Base-by-base conservation (phyloP, 1,140 invertebrate species). In the Galendromus occidentalis region DNA sequence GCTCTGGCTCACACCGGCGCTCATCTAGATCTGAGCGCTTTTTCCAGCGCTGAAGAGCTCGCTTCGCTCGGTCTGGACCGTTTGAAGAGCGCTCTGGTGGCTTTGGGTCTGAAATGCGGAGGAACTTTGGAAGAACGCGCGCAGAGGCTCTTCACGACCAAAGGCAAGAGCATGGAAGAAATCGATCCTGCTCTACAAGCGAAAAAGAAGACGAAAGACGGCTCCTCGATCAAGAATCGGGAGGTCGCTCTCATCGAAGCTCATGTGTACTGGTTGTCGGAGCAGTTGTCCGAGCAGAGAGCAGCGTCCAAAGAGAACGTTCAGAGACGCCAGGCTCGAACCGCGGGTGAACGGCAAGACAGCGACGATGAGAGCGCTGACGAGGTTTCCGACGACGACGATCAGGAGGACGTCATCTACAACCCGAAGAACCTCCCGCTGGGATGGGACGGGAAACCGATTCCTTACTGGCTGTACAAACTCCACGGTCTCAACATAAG, bases 391-490 rank as follows among this genome's bases (percentile, higher is more conserved):
- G 76, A 79, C 51, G 83, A 88, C 70, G 79, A 81, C 44, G 91
- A 93, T 69, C 87, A 89, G 55, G 87, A 91, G 74, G 88, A 90
- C 70, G 88, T 97, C 44, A 92, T 94, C 0, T 98, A 98, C 75
- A 99, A 99, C 80, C 96, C 96, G 0, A 99, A 99, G 78, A 98
- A 98, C 79, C 76, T 99, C 39, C 96, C 96, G 1, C 80, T 98
- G 0, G 96, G 95, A 6, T 99, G 95, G 95, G 96, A 99, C 79
- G 96, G 95, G 55, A 99, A 99, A 80, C 93, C 93, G 0, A 97
- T 97, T 73, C 96, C 96, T 0, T 99, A 99, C 76, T 99, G 96
- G 95, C 76, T 98, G 29, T 99, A 99, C 76, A 99, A 99, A 79
- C 77, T 99, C 6, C 96, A 99, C 76, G 96, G 96, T 0, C 79